Evolutionary conservation across 2,113 vertebrate species (phyloP).

Genomic region (Cyanoderma ruficeps): DNA sequence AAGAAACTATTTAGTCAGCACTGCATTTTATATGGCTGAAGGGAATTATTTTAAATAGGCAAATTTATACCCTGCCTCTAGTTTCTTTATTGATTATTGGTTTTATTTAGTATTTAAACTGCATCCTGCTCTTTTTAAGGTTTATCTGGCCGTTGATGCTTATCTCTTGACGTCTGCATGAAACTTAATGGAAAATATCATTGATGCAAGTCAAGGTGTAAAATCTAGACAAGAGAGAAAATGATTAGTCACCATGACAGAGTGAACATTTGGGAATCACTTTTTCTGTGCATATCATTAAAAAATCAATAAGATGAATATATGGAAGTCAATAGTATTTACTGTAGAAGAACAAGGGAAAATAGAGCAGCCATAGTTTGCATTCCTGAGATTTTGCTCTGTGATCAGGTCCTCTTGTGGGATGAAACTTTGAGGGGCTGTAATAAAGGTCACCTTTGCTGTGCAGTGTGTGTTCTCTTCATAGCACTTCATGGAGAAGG

Average conservation of each 20-base stretch:
- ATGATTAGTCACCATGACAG: constrained; percentile 87
- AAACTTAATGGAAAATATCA: constrained; percentile 73
- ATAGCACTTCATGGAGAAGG: not conserved
- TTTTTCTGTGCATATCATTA: constrained; percentile 88
- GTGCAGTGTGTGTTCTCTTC: not conserved
- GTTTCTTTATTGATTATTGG: constrained; percentile 35
- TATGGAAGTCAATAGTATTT: constrained; percentile 76
- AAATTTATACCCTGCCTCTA: not conserved
- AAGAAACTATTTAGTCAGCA: not conserved
- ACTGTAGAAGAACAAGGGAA: constrained; percentile 73
- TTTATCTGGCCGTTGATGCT: constrained; percentile 50
- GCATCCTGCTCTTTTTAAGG: not conserved
- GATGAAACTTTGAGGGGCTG: not conserved
- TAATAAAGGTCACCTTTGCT: constrained; percentile 56
- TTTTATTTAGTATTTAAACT: constrained; percentile 46
- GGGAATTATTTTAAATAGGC: not conserved
- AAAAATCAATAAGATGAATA: constrained; percentile 86
- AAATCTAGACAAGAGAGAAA: constrained; percentile 77
- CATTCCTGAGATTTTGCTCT: constrained; percentile 50
- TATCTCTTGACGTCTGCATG: constrained; percentile 56
- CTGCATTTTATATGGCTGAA: not conserved
- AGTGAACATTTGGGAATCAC: constrained; percentile 83
- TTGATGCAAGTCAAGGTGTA: constrained; percentile 74
- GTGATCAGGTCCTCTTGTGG: not conserved
- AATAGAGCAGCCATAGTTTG: constrained; percentile 37